These are phyloP conservation scores for Caenorhabditis latens DNA, from an alignment of 1,140 invertebrate species.

Conservation along the genomic window DNA sequence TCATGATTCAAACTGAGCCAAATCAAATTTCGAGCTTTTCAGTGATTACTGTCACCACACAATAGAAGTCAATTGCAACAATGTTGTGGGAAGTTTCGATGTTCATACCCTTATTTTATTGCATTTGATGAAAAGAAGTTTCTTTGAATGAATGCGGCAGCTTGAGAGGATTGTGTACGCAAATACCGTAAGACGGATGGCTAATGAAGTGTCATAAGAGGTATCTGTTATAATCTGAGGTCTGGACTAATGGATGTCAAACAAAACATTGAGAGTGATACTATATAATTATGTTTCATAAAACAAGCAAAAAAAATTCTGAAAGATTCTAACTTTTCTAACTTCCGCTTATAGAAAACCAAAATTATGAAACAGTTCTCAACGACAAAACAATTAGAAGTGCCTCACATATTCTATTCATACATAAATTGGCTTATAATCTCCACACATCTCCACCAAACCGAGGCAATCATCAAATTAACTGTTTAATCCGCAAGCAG, in stretches of 20 bases:
- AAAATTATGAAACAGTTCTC: no score
- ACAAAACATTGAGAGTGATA: not conserved
- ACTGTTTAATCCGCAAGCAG: constrained; percentile 35
- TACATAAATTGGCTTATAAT: constrained; percentile 47
- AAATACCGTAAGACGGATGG: constrained; percentile 31
- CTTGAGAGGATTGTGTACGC: not conserved
- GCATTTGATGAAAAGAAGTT: constrained; percentile 12
- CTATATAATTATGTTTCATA: no score
- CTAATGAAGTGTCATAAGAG: constrained; percentile 22
- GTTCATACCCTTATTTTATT: constrained; percentile 20
- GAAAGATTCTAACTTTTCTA: no score
- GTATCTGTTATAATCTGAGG: not conserved
- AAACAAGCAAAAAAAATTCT: no score
- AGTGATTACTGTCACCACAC: constrained; percentile 42
- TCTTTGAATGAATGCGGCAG: not conserved
- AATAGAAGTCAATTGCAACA: constrained; percentile 44
- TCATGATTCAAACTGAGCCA: not conserved
- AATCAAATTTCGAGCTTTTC: constrained; percentile 27
- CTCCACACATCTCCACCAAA: not conserved
- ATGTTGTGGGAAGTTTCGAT: not conserved
- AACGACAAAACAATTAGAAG: constrained; percentile 14
- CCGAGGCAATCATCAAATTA: constrained; percentile 19
- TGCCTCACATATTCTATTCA: constrained; percentile 8
- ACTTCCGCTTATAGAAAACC: no score
- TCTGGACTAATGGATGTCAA: constrained; percentile 37